Conservation (phyloP, 64 coral and sea anemone species). For the Montipora capricornis region DNA sequence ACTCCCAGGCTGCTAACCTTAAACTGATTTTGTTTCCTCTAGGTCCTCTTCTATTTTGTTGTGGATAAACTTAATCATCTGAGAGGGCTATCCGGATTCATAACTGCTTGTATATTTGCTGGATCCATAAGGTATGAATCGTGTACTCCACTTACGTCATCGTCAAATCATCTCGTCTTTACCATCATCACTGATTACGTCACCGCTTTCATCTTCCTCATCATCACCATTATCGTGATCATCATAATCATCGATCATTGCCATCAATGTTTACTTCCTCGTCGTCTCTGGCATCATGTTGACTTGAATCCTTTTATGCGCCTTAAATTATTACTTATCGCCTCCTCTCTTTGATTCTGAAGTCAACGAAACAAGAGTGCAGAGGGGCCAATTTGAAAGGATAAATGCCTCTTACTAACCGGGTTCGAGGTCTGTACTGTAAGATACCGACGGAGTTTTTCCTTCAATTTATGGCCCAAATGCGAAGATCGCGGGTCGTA, state of each 20-base stretch:
- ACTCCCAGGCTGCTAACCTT: too few relatives aligned
- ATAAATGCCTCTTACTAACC: too few relatives aligned
- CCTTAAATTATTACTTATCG: too few relatives aligned
- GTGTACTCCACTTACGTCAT: not conserved
- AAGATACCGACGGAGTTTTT: too few relatives aligned
- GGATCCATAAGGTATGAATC: conserved; percentile 63
- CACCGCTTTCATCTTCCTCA: not conserved
- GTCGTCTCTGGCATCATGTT: too few relatives aligned
- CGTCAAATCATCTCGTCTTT: not conserved
- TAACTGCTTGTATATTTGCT: conserved; percentile 75
- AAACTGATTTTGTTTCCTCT: not conserved
- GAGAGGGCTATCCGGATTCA: conserved; percentile 67
- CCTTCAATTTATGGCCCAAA: too few relatives aligned
- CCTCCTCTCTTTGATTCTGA: too few relatives aligned
- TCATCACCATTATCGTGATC: not conserved
- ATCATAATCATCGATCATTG: not conserved
- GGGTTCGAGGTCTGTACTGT: too few relatives aligned
- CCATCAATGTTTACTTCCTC: too few relatives aligned
- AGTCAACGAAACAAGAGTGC: not conserved
- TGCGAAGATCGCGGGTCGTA: too few relatives aligned
- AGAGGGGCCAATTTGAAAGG: too few relatives aligned
- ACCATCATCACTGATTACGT: not conserved
- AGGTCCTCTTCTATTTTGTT: conserved; percentile 76
- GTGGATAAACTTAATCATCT: conserved; percentile 55
- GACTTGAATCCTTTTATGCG: too few relatives aligned